Conservation (phyloP, 2,113 vertebrate species). For the Heterocephalus glaber region DNA sequence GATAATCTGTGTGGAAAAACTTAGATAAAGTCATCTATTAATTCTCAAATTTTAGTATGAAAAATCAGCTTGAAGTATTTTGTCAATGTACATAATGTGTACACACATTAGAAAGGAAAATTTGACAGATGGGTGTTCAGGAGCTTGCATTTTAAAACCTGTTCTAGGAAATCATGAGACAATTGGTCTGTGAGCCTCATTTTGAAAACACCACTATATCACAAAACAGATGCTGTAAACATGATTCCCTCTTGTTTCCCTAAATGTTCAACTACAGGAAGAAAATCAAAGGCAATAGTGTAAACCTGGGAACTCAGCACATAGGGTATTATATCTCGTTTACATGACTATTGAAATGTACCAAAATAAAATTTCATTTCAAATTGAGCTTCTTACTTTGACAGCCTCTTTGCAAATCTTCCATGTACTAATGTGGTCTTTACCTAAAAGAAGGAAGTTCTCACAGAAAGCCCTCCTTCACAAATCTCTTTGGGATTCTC, state of each 20-base stretch:
- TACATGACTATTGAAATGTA: not conserved
- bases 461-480: not conserved
- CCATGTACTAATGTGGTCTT: not conserved
- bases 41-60: not conserved
- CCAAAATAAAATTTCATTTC: conserved; percentile 41
- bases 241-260: not conserved
- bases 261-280: not conserved
- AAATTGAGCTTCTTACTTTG: not conserved
- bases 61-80: not conserved
- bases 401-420: conserved; percentile 25
- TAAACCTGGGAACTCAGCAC: not conserved
- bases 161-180: not conserved
- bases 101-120: not conserved
- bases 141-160: not conserved
- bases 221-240: not conserved
- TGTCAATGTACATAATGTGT: not conserved
- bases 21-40: not conserved
- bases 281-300: conserved; percentile 21
- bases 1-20: not conserved
- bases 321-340: not conserved
- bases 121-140: not conserved
- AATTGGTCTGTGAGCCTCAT: not conserved
- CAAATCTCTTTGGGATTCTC: not conserved
- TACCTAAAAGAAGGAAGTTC: not conserved
- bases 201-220: not conserved